phyloP scores from a whole-genome alignment of 2,888 invertebrate genomes.

The Standfussiana lucernea region DNA sequence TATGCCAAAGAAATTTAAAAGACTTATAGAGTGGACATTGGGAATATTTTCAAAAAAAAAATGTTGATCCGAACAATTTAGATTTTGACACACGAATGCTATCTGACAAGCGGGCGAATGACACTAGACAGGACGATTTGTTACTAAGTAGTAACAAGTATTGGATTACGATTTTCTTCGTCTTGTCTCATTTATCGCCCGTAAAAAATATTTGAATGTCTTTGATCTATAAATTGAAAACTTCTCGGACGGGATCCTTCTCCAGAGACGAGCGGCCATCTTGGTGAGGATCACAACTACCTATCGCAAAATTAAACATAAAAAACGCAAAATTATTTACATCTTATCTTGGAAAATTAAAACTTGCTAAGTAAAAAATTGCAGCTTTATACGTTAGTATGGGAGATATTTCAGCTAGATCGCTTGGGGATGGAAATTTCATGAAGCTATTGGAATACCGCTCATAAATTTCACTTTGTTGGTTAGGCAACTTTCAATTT shows the following conservation, averaged over 20 bases:
- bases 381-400: conserved; percentile 7
- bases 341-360: conserved; percentile 25
- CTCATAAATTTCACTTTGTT: conserved; percentile 48
- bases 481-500: conserved; percentile 44
- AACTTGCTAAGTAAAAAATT: conserved; percentile 3
- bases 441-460: conserved; percentile 36
- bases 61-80: too few species aligned
- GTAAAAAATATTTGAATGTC: too few species aligned
- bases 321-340: too few species aligned
- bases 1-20: too few species aligned
- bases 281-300: conserved; percentile 20
- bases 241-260: conserved; percentile 26
- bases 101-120: too few species aligned
- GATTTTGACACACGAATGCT: too few species aligned
- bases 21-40: too few species aligned
- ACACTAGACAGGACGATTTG: too few species aligned
- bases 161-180: too few species aligned
- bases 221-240: conserved; percentile 57
- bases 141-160: too few species aligned
- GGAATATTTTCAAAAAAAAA: too few species aligned
- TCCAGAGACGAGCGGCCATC: conserved; percentile 15
- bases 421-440: conserved; percentile 32
- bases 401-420: conserved; percentile 22
- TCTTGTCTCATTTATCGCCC: too few species aligned
- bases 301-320: conserved; percentile 19